Evolutionary conservation across 2,888 invertebrate species (phyloP), one percentile per base, ranked within the genome.

Genomic region (Branchipolynoe longqiensis): DNA sequence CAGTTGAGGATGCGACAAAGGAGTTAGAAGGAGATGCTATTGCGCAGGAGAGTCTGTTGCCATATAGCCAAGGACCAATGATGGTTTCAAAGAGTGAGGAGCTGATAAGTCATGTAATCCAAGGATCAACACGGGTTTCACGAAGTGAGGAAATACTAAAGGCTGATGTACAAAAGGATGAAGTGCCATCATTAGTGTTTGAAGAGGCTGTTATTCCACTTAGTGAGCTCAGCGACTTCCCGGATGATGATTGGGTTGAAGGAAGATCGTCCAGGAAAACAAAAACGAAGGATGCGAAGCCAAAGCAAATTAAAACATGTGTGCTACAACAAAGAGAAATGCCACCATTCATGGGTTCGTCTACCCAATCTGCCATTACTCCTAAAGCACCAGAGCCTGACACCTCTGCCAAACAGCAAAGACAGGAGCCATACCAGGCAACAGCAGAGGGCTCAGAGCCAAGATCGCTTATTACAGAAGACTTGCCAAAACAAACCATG

Each of bases 201-300:
- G 78, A 78, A 31, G 48, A 48, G 28, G 78, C 78, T 48, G 78
- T 78, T 14, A 48, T 78, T 18, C 78, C 78, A 48, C 54, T 48
- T 41, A 12, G 12, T 78, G 78, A 78, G 31, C 54, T 48, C n/a
- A 12, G 12, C 48, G 78, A 78, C 28, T 78, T 31, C 28, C 33
- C 78, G 6, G 48, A 48, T 78, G 78, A 78, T 48, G 78, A 78
- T 69, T 48, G 8, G 48, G n/a, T n/a, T n/a, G n/a, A n/a, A n/a
- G n/a, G n/a, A n/a, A 38, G 25, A 33, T 1, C 12, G 3, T 69
- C 69, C 33, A 69, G 25, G 25, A 69, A 38, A 38, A 2, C 69
- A 2, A 69, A 38, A 69, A n/a, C 31, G n/a, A 1, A n/a, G 1
- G 38, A 69, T 14, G 12, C 22, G 36, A 69, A 38, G 38, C 33